Evolutionary conservation across 2,888 invertebrate genomes (phyloP).

Genomic region (Sisyra nigra): DNA sequence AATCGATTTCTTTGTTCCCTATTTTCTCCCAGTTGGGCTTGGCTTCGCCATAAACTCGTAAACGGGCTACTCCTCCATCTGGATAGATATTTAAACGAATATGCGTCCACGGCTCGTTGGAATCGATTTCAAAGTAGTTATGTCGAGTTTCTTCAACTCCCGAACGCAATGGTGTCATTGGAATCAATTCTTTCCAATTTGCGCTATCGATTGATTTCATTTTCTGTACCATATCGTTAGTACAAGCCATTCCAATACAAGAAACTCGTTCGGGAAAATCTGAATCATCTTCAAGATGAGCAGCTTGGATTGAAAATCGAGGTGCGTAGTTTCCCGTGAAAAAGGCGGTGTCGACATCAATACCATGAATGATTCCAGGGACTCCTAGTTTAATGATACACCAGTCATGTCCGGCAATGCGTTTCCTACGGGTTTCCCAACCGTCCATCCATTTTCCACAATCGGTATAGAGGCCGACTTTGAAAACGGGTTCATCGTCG

Average conservation of each 20-base stretch:
- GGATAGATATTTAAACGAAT: constrained; percentile 44
- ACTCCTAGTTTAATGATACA: constrained; percentile 38
- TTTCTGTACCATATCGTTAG: constrained; percentile 27
- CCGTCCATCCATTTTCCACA: constrained; percentile 55
- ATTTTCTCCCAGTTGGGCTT: constrained; percentile 18
- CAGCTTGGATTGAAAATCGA: constrained; percentile 43
- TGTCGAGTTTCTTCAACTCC: constrained; percentile 40
- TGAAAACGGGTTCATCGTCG: constrained; percentile 36
- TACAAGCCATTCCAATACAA: constrained; percentile 33
- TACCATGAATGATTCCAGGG: constrained; percentile 34
- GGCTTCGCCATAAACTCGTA: constrained; percentile 39
- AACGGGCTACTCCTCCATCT: constrained; percentile 44
- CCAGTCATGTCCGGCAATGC: constrained; percentile 45
- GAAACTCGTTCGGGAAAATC: constrained; percentile 13
- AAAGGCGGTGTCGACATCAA: constrained; percentile 41
- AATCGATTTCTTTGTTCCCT: constrained; percentile 27
- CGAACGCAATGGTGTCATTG: constrained; percentile 32
- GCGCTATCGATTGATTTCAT: constrained; percentile 30
- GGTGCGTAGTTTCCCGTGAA: constrained; percentile 48
- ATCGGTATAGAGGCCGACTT: constrained; percentile 38
- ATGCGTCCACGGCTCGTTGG: constrained; percentile 37
- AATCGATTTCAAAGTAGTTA: constrained; percentile 36
- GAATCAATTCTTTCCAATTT: constrained; percentile 39
- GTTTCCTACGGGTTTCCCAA: constrained; percentile 46
- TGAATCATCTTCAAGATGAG: constrained; percentile 16